Conservation (phyloP, 2,797 vertebrate species). For the Rhabdomys pumilio region DNA sequence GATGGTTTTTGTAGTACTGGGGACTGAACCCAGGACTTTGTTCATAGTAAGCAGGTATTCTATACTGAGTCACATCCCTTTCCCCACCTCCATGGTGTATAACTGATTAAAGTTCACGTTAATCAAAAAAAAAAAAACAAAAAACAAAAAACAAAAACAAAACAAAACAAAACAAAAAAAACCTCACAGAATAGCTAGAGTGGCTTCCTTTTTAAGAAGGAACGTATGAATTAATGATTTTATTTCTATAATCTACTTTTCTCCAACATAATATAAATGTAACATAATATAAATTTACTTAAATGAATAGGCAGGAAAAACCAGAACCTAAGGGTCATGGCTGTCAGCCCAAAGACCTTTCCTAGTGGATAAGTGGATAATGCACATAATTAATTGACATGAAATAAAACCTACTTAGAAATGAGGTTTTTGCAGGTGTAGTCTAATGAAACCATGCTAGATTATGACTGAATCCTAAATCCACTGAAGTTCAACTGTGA, state of each 20-base stretch:
- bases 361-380: too few species aligned
- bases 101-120: background rate
- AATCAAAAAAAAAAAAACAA: slow-evolving; percentile 21
- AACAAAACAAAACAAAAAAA: too few species aligned
- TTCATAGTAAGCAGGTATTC: background rate
- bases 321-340: background rate
- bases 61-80: background rate
- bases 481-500: background rate
- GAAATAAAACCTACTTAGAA: slow-evolving; percentile 53
- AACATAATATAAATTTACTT: slow-evolving; percentile 37
- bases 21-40: too few species aligned
- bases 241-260: slow-evolving; percentile 69
- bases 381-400: slow-evolving; percentile 42
- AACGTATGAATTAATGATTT: slow-evolving; percentile 40
- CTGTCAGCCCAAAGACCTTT: slow-evolving; percentile 38
- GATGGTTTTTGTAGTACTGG: background rate
- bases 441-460: slow-evolving; percentile 3
- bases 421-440: slow-evolving; percentile 31
- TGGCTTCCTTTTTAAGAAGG: background rate
- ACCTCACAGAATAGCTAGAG: background rate
- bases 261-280: slow-evolving; percentile 18
- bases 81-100: background rate
- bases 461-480: background rate
- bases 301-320: background rate
- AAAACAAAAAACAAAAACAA: too few species aligned